phyloP scores from a whole-genome alignment of 1,140 invertebrate species.

The Meteorus sp. region DNA sequence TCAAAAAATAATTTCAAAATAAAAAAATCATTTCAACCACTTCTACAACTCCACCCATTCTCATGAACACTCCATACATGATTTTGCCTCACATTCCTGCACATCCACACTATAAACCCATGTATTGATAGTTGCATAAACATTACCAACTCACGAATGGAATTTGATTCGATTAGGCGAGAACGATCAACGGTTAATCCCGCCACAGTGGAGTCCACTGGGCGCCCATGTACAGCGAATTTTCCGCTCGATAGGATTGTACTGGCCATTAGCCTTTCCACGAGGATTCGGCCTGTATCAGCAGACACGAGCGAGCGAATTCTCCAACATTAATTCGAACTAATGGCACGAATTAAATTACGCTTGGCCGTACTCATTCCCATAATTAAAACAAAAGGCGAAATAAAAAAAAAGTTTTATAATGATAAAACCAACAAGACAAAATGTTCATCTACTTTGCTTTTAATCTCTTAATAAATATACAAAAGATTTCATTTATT shows the following conservation, averaged over 20 bases:
- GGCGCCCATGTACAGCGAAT: conserved; percentile 21
- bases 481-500: too few species aligned
- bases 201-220: not conserved
- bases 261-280: conserved; percentile 23
- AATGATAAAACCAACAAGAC: not conserved
- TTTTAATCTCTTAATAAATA: too few species aligned
- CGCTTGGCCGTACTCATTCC: not conserved
- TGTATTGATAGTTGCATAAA: conserved; percentile 21
- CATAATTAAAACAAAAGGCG: not conserved
- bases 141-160: conserved; percentile 19
- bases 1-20: too few species aligned
- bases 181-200: conserved; percentile 15
- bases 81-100: not conserved
- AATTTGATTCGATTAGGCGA: conserved; percentile 20
- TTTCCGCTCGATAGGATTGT: conserved; percentile 18
- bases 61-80: too few species aligned
- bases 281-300: conserved; percentile 20
- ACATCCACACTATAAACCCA: not conserved
- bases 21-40: too few species aligned
- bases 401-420: not conserved
- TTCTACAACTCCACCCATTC: too few species aligned
- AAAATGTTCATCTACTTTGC: too few species aligned
- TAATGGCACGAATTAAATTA: conserved; percentile 26
- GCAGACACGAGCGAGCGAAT: conserved; percentile 11
- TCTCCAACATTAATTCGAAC: conserved; percentile 7